These are phyloP conservation scores for Oeneis ivallda DNA, from an alignment of 2,888 invertebrate species.

Conservation along the genomic window DNA sequence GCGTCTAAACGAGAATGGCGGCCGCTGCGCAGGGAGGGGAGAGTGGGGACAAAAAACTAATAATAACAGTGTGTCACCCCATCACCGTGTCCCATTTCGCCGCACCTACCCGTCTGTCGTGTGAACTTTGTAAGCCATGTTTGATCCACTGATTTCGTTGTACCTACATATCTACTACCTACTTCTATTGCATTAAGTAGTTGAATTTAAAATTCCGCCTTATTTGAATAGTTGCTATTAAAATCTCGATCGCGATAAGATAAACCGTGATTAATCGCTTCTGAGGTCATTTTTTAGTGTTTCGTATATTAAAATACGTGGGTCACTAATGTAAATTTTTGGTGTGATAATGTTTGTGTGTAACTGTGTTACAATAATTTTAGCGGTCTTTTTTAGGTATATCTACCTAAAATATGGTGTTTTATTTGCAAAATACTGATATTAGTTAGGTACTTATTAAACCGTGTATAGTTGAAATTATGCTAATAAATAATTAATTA, in stretches of 20 bases:
- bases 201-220: constrained; percentile 30
- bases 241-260: constrained; percentile 34
- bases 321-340: neutral
- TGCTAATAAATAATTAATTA: too few relatives aligned
- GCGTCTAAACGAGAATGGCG: constrained; percentile 69
- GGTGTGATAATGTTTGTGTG: neutral
- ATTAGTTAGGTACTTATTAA: too few relatives aligned
- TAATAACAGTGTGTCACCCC: constrained; percentile 79
- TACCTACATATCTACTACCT: constrained; percentile 16
- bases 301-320: neutral
- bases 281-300: constrained; percentile 22
- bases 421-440: neutral
- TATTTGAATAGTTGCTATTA: constrained; percentile 30
- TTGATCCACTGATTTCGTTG: constrained; percentile 42
- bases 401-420: neutral
- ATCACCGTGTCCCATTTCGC: constrained; percentile 66
- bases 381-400: neutral
- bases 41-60: constrained; percentile 79
- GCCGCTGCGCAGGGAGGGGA: constrained; percentile 56
- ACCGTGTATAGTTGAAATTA: too few relatives aligned
- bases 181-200: neutral
- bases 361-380: neutral
- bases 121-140: constrained; percentile 60
- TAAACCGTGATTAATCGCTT: constrained; percentile 33
- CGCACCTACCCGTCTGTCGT: constrained; percentile 66